Percentiles rank a stretch among this genome's conserved stretches.
Conservation (phyloP, 2,888 invertebrate genomes). For the Pseudolycoriella hygida region DNA sequence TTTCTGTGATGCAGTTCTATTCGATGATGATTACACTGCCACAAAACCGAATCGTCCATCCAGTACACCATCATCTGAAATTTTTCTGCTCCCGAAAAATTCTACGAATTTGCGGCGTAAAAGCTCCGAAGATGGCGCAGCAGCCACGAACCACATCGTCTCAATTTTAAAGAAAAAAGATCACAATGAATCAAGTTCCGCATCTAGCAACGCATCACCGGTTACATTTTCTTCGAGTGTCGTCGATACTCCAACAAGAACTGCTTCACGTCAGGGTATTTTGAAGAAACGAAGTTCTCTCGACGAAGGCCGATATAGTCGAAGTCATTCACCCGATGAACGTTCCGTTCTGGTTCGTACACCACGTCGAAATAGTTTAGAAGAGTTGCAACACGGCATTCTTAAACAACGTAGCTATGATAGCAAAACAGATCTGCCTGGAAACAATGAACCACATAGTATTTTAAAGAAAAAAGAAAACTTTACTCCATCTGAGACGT, state of each 20-base stretch:
- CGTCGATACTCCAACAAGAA: constrained; percentile 42
- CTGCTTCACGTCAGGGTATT: constrained; percentile 51
- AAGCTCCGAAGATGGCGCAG: constrained; percentile 30
- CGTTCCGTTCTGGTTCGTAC: constrained; percentile 27
- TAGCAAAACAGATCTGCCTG: constrained; percentile 43
- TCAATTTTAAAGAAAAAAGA: constrained; percentile 55
- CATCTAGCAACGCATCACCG: constrained; percentile 42
- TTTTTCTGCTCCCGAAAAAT: constrained; percentile 4
- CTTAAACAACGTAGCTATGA: constrained; percentile 62
- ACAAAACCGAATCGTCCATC: neutral
- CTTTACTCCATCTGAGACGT: constrained; percentile 26
- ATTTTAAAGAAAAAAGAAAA: constrained; percentile 45
- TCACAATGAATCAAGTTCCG: constrained; percentile 28
- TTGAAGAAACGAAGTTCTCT: constrained; percentile 68
- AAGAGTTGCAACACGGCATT: constrained; percentile 43
- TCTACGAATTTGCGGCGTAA: constrained; percentile 22
- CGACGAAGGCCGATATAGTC: constrained; percentile 41
- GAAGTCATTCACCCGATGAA: constrained; percentile 29
- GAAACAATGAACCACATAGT: constrained; percentile 50
- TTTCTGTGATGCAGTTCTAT: constrained; percentile 9
- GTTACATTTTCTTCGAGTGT: constrained; percentile 68
- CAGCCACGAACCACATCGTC: constrained; percentile 33
- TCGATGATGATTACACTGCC: neutral
- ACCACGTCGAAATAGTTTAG: constrained; percentile 26
- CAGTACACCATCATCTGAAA: neutral